A percentile compares a stretch with the other conserved stretches of the same genome.
Conservation (phyloP, 2,888 invertebrate genomes). For the Acrobasis consociella region DNA sequence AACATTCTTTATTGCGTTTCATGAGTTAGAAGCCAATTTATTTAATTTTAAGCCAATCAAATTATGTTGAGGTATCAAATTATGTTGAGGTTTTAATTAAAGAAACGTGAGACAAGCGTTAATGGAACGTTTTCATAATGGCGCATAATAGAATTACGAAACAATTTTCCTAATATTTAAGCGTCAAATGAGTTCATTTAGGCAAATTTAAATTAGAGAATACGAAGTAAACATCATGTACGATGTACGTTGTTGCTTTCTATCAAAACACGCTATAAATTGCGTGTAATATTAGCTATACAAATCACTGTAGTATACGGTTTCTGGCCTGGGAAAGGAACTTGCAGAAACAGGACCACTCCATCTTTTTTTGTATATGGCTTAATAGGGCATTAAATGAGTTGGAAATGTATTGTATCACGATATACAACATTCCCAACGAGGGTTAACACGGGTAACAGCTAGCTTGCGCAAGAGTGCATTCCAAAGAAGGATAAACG, state of each 20-base stretch:
- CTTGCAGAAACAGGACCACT: too few species aligned
- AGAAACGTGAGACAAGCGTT: slow-evolving; percentile 21
- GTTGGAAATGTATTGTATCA: too few species aligned
- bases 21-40: neutral
- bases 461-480: too few species aligned
- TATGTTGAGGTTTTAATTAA: slow-evolving; percentile 26
- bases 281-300: too few species aligned
- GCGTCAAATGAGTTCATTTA: slow-evolving; percentile 7
- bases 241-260: neutral
- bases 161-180: slow-evolving; percentile 16
- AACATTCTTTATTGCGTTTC: neutral
- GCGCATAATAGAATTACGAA: slow-evolving; percentile 5
- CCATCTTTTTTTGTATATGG: too few species aligned
- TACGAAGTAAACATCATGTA: neutral
- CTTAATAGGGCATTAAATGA: too few species aligned
- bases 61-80: slow-evolving; percentile 12
- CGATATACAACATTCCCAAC: too few species aligned
- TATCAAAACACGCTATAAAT: too few species aligned
- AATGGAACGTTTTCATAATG: slow-evolving; percentile 23
- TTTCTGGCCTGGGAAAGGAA: too few species aligned
- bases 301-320: too few species aligned
- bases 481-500: too few species aligned
- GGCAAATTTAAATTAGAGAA: slow-evolving; percentile 1
- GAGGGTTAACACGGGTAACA: too few species aligned
- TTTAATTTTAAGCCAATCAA: neutral